These are phyloP conservation scores for Mastomys natalensis DNA, from an alignment of 2,113 vertebrate genomes.

Conservation along the genomic window DNA sequence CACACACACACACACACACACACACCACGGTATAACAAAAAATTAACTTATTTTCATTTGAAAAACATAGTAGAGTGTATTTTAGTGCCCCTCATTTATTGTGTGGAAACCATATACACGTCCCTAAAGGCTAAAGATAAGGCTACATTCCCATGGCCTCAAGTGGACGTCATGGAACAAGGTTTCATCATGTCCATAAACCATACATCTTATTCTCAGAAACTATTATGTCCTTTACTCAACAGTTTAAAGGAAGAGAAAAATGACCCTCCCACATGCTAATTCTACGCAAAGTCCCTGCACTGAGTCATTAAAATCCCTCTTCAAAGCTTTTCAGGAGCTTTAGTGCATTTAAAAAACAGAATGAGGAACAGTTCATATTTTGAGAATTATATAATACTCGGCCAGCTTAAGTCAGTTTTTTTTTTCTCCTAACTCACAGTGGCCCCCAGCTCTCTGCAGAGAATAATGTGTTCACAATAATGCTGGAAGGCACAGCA, in stretches of 20 bases:
- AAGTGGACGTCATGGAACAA: background rate
- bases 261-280: background rate
- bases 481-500: constrained; percentile 31
- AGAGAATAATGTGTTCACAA: constrained; percentile 20
- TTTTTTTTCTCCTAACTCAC: background rate
- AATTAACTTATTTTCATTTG: background rate
- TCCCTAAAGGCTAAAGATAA: background rate
- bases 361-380: constrained; percentile 53
- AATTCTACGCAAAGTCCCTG: constrained; percentile 49
- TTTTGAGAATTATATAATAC: constrained; percentile 52
- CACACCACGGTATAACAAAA: background rate
- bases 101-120: background rate
- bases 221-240: background rate
- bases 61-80: background rate
- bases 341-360: constrained; percentile 66
- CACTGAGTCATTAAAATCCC: constrained; percentile 63
- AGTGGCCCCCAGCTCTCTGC: background rate
- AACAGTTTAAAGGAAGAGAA: background rate
- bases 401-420: constrained; percentile 8
- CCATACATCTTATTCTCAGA: background rate
- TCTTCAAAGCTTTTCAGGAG: constrained; percentile 64
- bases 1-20: background rate
- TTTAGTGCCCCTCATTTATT: background rate
- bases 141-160: background rate
- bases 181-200: background rate